Evolutionary conservation across 2,888 invertebrate genomes (phyloP), one percentile per base, ranked within the genome.

Genomic region (Teleogryllus oceanicus): DNA sequence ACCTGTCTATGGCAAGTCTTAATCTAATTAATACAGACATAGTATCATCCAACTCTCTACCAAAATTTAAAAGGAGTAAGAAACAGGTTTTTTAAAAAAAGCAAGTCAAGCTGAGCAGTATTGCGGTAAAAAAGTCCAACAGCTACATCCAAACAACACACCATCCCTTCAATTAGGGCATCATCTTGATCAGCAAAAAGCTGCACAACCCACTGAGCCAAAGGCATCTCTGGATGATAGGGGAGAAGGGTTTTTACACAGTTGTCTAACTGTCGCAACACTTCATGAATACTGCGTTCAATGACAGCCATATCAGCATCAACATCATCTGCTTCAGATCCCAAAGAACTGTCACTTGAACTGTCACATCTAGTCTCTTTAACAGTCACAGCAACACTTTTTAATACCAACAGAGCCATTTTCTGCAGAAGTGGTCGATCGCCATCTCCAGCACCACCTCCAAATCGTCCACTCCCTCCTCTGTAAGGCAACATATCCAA

Each of bases 111-210:
- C 81, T 81, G 78, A 18, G 94, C 92, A 0, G 94, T 93, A 85
- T 94, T 94, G 78, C 94, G 91, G 85, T 94, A 94, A 49, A 94
- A 94, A 80, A 96, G 92, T 75, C 95, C 96, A 49, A 94, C 93
- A 0, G 94, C 95, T 77, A 96, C 95, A 86, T 96, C 96, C 78
- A 96, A 87, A 74, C 95, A 94, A 86, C 96, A 96, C 11, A 96
- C 94, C 96, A 96, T 96, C 4, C 95, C 94, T 88, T 96, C 96
- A 81, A 96, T 94, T 84, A 96, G 88, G 85, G 94, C 95, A 87
- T 96, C 96, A 85, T 96, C 96, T 86, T 96, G 96, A 87, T 96
- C 96, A 84, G 94, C 94, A 85, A 96, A 96, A 80, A 96, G 88
- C 86, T 94, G 94, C 81, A 96, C 94, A 78, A 96, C 90, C 90